Evolutionary conservation across 1,140 invertebrate species (phyloP).

Genomic region (Pseudachorutes palmiensis): DNA sequence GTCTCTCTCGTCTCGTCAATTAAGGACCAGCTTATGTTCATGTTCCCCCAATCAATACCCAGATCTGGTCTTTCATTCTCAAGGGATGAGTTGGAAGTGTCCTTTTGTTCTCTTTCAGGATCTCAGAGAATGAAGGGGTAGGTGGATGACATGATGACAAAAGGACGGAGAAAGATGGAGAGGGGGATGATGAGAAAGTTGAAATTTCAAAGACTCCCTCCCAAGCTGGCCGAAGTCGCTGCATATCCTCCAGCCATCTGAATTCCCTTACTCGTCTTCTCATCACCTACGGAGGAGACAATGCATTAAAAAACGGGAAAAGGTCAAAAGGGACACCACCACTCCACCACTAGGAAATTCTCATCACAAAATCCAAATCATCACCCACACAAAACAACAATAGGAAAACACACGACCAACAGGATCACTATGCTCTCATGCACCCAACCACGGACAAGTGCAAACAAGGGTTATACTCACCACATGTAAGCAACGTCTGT

Average conservation of each 20-base stretch:
- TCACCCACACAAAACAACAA: conserved; percentile 13
- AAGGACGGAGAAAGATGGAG: no score
- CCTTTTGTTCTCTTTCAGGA: background rate
- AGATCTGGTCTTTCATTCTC: no score
- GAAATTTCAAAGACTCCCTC: no score
- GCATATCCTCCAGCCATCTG: background rate
- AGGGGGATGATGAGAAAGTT: no score
- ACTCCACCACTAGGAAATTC: background rate
- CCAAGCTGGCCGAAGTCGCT: no score
- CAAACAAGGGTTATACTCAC: background rate
- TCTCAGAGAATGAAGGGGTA: background rate
- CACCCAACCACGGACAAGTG: background rate
- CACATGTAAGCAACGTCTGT: no score
- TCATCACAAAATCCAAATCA: conserved; percentile 8
- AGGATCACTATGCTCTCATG: conserved; percentile 3
- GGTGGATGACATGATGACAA: background rate
- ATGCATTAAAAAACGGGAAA: conserved; percentile 3
- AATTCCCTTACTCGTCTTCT: conserved; percentile 1
- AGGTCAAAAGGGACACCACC: conserved; percentile 6
- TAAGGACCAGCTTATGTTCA: no score
- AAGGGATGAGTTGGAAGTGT: background rate
- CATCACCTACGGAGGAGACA: conserved; percentile 8
- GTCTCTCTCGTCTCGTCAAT: conserved; percentile 5
- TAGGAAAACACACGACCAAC: background rate
- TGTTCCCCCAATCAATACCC: no score